Base-by-base conservation (phyloP, 2,888 invertebrate species). In the Eilema depressum region DNA sequence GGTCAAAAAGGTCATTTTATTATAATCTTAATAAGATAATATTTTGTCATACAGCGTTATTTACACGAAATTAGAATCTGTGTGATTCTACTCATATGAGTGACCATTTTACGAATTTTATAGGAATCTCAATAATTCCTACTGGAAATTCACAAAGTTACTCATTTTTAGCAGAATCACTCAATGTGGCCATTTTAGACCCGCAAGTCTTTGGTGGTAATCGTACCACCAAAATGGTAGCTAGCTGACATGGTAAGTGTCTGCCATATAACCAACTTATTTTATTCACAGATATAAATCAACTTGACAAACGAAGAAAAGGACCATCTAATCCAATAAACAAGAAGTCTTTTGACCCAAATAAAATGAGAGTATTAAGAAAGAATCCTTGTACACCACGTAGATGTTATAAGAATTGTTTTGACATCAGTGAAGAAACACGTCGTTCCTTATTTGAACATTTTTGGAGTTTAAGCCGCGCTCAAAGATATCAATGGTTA, bases 381-480 rank as follows among this genome's bases (percentile, higher is more conserved):
- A 41, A n/a, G 11, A 68, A 68, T 33, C 68, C 68, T 56, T 68
- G 68, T n/a, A 26, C 1, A 25, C n/a, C n/a, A 20, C 53, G 56
- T 10, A 68, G 33, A 33, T 68, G 68, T 62, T n/a, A 30, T 17
- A 62, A 47, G 8, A 53, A 23, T 5, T 68, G 68, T 62, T 68
- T 30, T 33, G 11, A 68, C 0, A 30, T 68, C 17, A 53, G 28
- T 47, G 68, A 68, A 53, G 61, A 62, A 12, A 20, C 3, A 56
- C 62, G 68, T n/a, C 14, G 10, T 12, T 17, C 47, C 10, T 11
- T 62, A 14, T 62, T 28, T 23, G 11, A 53, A 20, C 10, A 62
- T 3, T 68, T 53, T 25, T 68, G 62, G 53, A 62, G 33, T 37
- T 62, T 68, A 53, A n/a, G 56, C 25, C 12, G 17, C 17, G 14